phyloP scores from a whole-genome alignment of 2,113 vertebrate genomes.

The Terrapene triunguis region DNA sequence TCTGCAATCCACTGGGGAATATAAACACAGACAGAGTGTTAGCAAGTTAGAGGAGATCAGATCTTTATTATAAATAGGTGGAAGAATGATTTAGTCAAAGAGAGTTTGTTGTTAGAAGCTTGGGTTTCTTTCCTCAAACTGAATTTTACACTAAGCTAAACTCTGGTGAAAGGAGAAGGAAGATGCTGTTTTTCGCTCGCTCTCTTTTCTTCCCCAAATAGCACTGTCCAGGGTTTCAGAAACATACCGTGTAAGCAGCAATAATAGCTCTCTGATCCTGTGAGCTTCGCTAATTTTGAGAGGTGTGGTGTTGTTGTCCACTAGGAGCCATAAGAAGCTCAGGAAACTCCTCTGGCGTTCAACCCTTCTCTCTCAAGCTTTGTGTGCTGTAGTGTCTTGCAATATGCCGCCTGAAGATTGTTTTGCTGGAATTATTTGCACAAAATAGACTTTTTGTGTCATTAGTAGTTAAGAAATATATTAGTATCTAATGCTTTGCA shows the following conservation, averaged over 20 bases:
- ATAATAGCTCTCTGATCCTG: neutral
- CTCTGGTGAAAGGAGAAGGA: neutral
- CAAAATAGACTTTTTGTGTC: slow-evolving; percentile 35
- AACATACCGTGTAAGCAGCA: slow-evolving; percentile 9
- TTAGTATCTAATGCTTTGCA: neutral
- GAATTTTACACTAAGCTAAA: slow-evolving; percentile 11
- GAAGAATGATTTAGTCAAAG: slow-evolving; percentile 4
- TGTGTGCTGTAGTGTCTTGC: neutral
- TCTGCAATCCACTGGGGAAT: neutral
- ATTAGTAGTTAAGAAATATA: neutral
- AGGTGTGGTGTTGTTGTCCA: slow-evolving; percentile 39
- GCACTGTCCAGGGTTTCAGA: neutral
- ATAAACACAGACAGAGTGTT: neutral
- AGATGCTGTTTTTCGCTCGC: neutral
- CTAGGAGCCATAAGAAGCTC: neutral
- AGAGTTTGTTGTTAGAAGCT: neutral
- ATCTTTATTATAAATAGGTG: slow-evolving; percentile 24
- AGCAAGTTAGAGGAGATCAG: slow-evolving; percentile 28
- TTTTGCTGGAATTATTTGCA: slow-evolving; percentile 62
- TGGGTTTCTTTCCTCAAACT: neutral
- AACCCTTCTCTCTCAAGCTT: neutral
- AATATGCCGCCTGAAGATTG: slow-evolving; percentile 44
- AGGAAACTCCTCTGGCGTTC: neutral
- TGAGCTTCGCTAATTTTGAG: slow-evolving; percentile 33
- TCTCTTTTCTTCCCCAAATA: neutral